Evolutionary conservation across 1,140 invertebrate species (phyloP).

Genomic region (Papilio dardanus): DNA sequence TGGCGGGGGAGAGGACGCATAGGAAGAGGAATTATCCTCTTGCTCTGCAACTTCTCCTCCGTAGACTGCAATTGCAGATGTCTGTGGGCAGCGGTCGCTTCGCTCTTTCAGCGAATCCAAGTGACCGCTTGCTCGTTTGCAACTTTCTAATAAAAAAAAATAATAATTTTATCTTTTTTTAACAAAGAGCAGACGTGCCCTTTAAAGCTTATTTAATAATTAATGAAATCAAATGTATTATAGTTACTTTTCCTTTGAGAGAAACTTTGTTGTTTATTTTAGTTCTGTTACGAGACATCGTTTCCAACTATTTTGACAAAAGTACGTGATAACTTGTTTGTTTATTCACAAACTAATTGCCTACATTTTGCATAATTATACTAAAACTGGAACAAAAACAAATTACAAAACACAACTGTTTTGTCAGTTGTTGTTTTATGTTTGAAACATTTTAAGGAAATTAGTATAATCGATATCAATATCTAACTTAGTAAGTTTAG

Average conservation of each 20-base stretch:
- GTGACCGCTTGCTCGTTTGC: too few relatives aligned
- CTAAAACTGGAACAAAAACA: conserved; percentile 15
- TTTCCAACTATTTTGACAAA: neutral
- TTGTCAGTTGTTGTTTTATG: neutral
- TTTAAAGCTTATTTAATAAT: too few relatives aligned
- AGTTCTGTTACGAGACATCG: neutral
- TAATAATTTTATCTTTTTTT: too few relatives aligned
- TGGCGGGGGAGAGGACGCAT: too few relatives aligned
- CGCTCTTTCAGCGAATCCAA: too few relatives aligned
- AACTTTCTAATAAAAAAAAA: too few relatives aligned
- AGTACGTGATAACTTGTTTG: conserved; percentile 16
- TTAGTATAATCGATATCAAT: neutral
- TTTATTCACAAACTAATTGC: conserved; percentile 17
- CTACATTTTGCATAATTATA: conserved; percentile 10
- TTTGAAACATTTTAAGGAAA: neutral
- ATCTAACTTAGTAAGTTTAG: too few relatives aligned
- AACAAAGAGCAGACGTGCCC: too few relatives aligned
- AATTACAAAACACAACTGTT: conserved; percentile 2
- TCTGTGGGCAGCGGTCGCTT: too few relatives aligned
- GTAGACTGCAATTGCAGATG: too few relatives aligned
- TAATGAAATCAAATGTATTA: neutral
- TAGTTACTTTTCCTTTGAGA: neutral
- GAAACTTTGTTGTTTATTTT: neutral
- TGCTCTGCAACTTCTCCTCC: too few relatives aligned
- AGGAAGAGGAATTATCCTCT: too few relatives aligned